A percentile compares a stretch with the other conserved stretches of the same genome.
phyloP scores from a whole-genome alignment of 2,797 vertebrate species.

The Anguilla megastoma region DNA sequence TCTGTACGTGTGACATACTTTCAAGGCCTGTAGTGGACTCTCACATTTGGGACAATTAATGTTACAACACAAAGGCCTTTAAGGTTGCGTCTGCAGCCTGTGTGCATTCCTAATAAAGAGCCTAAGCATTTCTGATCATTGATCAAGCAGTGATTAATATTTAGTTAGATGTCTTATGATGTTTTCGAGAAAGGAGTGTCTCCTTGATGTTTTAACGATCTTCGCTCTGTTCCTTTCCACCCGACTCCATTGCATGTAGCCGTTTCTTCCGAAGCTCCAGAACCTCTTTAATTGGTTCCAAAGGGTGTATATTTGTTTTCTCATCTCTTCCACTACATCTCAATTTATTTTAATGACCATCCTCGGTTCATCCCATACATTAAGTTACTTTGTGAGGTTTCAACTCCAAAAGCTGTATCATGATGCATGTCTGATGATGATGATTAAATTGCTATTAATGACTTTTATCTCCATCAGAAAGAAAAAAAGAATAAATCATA shows the following conservation, averaged over 20 bases:
- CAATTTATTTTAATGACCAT: neutral
- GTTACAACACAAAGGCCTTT: neutral
- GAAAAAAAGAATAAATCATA: neutral
- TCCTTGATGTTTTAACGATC: conserved; percentile 21
- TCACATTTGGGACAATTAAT: neutral
- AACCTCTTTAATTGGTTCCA: conserved; percentile 15
- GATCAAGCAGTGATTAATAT: neutral
- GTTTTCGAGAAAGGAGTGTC: neutral
- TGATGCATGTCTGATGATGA: neutral
- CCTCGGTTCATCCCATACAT: neutral
- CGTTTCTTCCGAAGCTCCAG: neutral
- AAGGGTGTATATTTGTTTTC: conserved; percentile 19
- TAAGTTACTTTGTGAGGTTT: neutral
- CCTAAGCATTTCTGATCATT: neutral
- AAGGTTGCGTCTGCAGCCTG: neutral
- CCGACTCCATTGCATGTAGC: neutral
- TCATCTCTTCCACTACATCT: neutral
- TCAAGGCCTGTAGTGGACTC: neutral
- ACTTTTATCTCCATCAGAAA: neutral
- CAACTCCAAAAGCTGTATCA: neutral
- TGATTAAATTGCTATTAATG: neutral
- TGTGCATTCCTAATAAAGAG: neutral
- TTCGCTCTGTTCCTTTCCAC: neutral
- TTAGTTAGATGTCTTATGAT: neutral
- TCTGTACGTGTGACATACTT: neutral